These are phyloP conservation scores for Fissipunctia ypsillon DNA, from an alignment of 2,888 invertebrate genomes.

Conservation along the genomic window DNA sequence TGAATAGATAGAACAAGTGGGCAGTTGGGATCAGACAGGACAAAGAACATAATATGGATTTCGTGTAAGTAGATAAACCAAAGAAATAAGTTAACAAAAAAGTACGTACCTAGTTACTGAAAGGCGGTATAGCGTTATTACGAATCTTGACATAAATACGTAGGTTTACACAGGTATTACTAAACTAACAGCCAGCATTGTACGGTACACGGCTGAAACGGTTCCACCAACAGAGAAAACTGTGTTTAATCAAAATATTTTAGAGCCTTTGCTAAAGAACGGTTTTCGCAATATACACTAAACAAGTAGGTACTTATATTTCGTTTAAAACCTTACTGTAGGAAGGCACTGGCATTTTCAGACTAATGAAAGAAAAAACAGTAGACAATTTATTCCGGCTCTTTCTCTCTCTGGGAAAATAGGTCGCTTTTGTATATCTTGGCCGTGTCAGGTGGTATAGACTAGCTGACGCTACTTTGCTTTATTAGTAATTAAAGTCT, in stretches of 20 bases:
- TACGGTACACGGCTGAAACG: constrained; percentile 13
- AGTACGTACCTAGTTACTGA: background rate
- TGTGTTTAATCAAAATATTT: constrained; percentile 53
- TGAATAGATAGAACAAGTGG: background rate
- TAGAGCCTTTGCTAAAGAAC: constrained; percentile 18
- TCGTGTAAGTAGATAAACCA: background rate
- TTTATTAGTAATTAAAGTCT: constrained; percentile 56
- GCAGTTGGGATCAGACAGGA: background rate
- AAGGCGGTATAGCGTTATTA: background rate
- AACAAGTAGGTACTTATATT: constrained; percentile 50
- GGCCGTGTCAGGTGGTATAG: constrained; percentile 46
- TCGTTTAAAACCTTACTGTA: constrained; percentile 42
- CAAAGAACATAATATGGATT: background rate
- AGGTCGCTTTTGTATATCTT: constrained; percentile 58
- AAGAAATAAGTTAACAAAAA: background rate
- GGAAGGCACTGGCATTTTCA: constrained; percentile 40
- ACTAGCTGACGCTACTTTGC: constrained; percentile 45
- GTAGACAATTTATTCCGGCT: constrained; percentile 48
- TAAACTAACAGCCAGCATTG: constrained; percentile 25
- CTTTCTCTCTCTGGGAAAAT: constrained; percentile 47
- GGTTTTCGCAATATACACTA: constrained; percentile 32
- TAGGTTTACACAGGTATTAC: constrained; percentile 7
- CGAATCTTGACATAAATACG: background rate
- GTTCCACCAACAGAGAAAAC: constrained; percentile 19
- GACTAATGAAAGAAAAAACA: constrained; percentile 54